Evolutionary conservation across 2,888 invertebrate species (phyloP).

Genomic region (Meliscaeva auricollis): DNA sequence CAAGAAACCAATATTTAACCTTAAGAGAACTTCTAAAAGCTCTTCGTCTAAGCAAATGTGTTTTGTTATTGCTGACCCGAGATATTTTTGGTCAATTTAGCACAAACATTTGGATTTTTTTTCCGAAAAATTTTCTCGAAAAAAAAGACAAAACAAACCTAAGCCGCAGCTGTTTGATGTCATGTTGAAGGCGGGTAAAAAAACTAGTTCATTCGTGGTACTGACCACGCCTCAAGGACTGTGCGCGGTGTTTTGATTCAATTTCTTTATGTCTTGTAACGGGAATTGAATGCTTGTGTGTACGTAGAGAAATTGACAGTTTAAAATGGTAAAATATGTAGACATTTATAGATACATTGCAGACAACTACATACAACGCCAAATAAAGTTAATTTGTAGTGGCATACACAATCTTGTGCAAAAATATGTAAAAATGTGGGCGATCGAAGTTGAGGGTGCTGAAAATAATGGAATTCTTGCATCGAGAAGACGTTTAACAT

Average conservation of each 20-base stretch:
- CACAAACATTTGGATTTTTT: slow-evolving; percentile 60
- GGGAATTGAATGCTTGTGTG: slow-evolving; percentile 50
- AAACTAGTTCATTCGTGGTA: slow-evolving; percentile 13
- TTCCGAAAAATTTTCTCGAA: slow-evolving; percentile 7
- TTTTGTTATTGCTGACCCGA: slow-evolving; percentile 10
- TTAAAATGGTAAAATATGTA: slow-evolving; percentile 26
- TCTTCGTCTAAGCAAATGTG: background rate
- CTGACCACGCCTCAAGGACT: slow-evolving; percentile 38
- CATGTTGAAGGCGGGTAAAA: slow-evolving; percentile 14
- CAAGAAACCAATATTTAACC: too few species aligned
- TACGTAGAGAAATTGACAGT: slow-evolving; percentile 42
- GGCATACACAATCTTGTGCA: slow-evolving; percentile 20
- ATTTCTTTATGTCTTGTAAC: slow-evolving; percentile 30
- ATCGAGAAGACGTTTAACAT: background rate
- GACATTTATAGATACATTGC: slow-evolving; percentile 19
- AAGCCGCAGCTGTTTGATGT: slow-evolving; percentile 49
- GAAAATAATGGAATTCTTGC: background rate
- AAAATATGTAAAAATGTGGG: slow-evolving; percentile 10
- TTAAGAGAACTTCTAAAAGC: too few species aligned
- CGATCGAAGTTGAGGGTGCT: background rate
- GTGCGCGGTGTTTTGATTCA: slow-evolving; percentile 47
- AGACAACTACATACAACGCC: slow-evolving; percentile 3
- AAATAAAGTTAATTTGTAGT: slow-evolving; percentile 47
- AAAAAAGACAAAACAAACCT: slow-evolving; percentile 33
- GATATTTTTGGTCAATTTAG: slow-evolving; percentile 54